A percentile compares a stretch with the other conserved stretches of the same genome.
Evolutionary conservation across 2,797 vertebrate species (phyloP).

Genomic region (Sebastes umbrosus): DNA sequence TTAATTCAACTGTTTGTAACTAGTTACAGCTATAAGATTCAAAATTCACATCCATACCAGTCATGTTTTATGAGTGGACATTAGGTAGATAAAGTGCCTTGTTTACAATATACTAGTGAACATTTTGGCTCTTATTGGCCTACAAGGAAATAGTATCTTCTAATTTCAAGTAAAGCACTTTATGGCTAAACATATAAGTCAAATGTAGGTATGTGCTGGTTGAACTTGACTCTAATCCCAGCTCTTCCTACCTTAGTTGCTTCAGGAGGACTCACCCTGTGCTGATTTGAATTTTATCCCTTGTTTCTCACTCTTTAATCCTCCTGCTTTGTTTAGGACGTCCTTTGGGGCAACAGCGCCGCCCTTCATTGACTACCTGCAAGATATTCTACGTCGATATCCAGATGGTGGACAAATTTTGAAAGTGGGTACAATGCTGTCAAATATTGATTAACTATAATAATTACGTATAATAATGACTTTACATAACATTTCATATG

Average conservation of each 20-base stretch:
- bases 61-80: too few relatives aligned
- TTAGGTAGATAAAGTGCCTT: neutral
- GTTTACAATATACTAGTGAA: neutral
- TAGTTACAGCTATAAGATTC: neutral
- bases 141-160: neutral
- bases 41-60: neutral
- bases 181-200: neutral
- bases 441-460: neutral
- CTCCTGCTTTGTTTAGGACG: conserved; percentile 65
- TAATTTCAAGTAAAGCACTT: neutral
- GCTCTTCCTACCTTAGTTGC: too few relatives aligned
- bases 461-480: neutral
- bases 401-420: conserved; percentile 91
- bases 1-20: neutral
- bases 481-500: neutral
- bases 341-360: conserved; percentile 84
- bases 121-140: neutral
- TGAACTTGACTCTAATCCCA: too few relatives aligned
- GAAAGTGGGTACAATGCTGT: conserved; percentile 76
- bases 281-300: neutral
- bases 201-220: too few relatives aligned
- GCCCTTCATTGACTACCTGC: conserved; percentile 86
- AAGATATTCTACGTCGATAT: conserved; percentile 87
- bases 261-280: too few relatives aligned
- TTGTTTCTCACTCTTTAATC: neutral